These are phyloP conservation scores for Catagonus wagneri DNA, from an alignment of 2,113 vertebrate genomes.

Conservation along the genomic window DNA sequence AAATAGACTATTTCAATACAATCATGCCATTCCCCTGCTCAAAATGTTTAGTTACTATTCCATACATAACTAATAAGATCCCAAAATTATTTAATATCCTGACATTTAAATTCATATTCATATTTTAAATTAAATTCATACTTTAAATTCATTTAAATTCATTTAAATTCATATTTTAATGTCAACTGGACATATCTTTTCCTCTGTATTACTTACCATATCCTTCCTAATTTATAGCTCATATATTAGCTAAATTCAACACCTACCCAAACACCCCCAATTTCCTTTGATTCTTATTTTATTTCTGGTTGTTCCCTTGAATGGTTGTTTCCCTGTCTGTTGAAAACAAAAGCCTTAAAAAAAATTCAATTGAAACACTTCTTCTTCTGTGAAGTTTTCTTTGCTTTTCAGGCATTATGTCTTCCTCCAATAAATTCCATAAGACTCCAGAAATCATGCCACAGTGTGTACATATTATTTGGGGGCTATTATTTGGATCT, in stretches of 20 bases:
- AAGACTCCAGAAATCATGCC: not conserved
- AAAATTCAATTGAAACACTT: not conserved
- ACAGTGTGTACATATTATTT: not conserved
- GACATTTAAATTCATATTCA: not conserved
- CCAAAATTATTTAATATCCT: not conserved
- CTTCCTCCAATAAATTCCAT: not conserved
- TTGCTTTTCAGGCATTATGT: not conserved
- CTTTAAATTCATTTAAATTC: too few relatives aligned
- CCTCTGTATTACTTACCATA: not conserved
- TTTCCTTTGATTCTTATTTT: not conserved
- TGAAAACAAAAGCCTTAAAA: too few relatives aligned
- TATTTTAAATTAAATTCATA: too few relatives aligned
- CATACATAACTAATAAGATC: not conserved
- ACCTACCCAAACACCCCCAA: not conserved
- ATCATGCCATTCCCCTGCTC: not conserved
- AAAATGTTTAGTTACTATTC: slow-evolving; percentile 24
- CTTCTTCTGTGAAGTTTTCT: not conserved
- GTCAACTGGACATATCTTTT: not conserved
- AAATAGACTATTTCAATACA: not conserved
- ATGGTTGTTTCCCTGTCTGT: not conserved
- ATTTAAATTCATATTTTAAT: too few relatives aligned
- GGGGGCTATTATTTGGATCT: not conserved
- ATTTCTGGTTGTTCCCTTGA: not conserved
- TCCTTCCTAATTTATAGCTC: not conserved
- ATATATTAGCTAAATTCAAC: not conserved